Evolutionary conservation across 2,888 invertebrate species (phyloP).

Genomic region (Alitta virens): DNA sequence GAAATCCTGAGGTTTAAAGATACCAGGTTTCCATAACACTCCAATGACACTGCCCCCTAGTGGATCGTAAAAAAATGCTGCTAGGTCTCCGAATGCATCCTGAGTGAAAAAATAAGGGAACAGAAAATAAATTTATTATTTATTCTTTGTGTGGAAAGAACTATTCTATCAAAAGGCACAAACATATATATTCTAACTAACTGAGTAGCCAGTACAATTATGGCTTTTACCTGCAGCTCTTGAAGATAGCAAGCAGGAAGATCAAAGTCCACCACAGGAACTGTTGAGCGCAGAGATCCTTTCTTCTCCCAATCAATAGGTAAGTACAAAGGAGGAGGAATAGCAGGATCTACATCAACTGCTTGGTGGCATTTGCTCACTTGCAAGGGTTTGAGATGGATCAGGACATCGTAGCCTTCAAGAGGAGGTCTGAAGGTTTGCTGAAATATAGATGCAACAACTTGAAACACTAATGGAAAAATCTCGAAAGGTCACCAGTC

Average conservation of each 20-base stretch:
- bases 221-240: constrained; percentile 60
- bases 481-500: no score
- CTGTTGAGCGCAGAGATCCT: no score
- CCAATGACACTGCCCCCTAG: constrained; percentile 85
- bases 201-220: no score
- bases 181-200: no score
- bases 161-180: no score
- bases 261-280: constrained; percentile 69
- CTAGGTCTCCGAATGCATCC: constrained; percentile 64
- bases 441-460: no score
- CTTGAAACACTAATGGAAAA: no score
- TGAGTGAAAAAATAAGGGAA: constrained; percentile 29
- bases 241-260: constrained; percentile 71
- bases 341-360: constrained; percentile 48
- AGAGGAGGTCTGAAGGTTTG: constrained; percentile 67
- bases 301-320: background rate
- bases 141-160: no score
- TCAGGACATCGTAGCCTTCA: constrained; percentile 73
- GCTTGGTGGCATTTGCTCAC: constrained; percentile 60
- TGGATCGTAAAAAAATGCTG: constrained; percentile 83
- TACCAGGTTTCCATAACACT: constrained; percentile 78
- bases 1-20: constrained; percentile 66
- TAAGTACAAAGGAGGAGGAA: background rate
- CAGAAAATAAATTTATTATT: no score
- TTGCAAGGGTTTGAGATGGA: constrained; percentile 64